Base-by-base conservation (phyloP, 2,797 vertebrate genomes). In the Cercopithecus mitis region DNA sequence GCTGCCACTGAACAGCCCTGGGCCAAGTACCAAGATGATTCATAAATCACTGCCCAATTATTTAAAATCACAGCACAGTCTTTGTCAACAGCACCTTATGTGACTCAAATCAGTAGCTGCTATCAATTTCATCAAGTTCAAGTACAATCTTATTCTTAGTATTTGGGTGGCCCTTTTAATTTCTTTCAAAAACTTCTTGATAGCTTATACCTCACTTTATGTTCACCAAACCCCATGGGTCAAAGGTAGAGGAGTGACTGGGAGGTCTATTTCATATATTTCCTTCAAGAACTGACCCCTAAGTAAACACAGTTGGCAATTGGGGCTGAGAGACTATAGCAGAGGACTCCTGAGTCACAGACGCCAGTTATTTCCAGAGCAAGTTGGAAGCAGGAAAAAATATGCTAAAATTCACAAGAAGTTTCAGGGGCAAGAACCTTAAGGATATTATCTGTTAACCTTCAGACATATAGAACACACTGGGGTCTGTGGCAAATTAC, bases 131-230 rank as follows among this genome's bases (percentile, higher is more conserved):
- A 52, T 86, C 75, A 80, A 93, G 70, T 88, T 94, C 84, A 90
- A 84, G 27, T 67, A 73, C 13, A 95, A 90, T 76, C 41, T 72
- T 88, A 92, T 27, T 90, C 72, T 82, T 88, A n/a, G 41, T 73
- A 95, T 91, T 80, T 88, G 45, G 67, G 73, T 82, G 61, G 33
- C n/a, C 22, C 72, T 96, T 82, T 92, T 72, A 33, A 94, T 83
- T 92, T 96, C 90, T 96, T 91, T 50, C 70, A 58, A 86, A 84
- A 97, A 85, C 22, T 89, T 70, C 91, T 87, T 92, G 15, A 67
- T 79, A 86, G 81, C 55, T 94, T 95, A 20, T 73, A 85, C 36
- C 3, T 92, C 94, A 83, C 10, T 25, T 72, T 36, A 43, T 76
- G n/a, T 58, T 79, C 57, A 39, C 43, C 43, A 91, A 83, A n/a